Conservation (phyloP, 2,888 invertebrate genomes). For the Macrophya alboannulata region DNA sequence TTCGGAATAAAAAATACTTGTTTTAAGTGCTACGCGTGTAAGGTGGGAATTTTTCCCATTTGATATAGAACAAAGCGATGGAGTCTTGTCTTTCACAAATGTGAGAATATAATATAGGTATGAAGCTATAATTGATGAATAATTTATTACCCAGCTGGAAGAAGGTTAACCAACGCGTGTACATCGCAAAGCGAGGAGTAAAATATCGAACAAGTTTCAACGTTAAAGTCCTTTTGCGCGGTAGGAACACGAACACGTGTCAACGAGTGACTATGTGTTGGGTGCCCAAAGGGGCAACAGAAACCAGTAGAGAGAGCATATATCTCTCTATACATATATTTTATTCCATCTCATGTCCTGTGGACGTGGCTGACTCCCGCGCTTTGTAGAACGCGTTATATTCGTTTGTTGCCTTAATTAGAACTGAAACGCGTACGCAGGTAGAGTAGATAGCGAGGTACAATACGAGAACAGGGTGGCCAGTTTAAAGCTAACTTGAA, state of each 20-base stretch:
- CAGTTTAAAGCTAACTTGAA: slow-evolving; percentile 10
- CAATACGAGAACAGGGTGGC: neutral
- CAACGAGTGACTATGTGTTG: slow-evolving; percentile 2
- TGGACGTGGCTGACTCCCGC: neutral
- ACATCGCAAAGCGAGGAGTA: neutral
- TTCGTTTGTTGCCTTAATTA: slow-evolving; percentile 43
- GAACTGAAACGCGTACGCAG: slow-evolving; percentile 28
- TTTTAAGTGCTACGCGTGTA: neutral
- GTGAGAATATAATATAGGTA: neutral
- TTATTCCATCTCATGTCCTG: slow-evolving; percentile 11
- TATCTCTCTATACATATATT: neutral
- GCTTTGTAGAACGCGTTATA: slow-evolving; percentile 5
- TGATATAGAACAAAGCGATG: neutral
- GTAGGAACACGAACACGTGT: slow-evolving; percentile 12
- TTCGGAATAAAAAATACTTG: neutral
- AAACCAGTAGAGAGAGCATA: neutral
- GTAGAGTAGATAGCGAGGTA: neutral
- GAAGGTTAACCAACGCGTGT: neutral
- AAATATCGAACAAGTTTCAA: slow-evolving; percentile 11
- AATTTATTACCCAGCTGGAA: neutral
- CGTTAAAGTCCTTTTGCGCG: neutral
- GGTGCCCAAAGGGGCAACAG: neutral
- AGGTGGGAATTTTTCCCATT: neutral
- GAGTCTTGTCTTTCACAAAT: neutral
- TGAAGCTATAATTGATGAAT: slow-evolving; percentile 7